A percentile compares a stretch with the other conserved stretches of the same genome.
Evolutionary conservation across 2,888 invertebrate genomes (phyloP).

Genomic region (Nomada goodeniana): DNA sequence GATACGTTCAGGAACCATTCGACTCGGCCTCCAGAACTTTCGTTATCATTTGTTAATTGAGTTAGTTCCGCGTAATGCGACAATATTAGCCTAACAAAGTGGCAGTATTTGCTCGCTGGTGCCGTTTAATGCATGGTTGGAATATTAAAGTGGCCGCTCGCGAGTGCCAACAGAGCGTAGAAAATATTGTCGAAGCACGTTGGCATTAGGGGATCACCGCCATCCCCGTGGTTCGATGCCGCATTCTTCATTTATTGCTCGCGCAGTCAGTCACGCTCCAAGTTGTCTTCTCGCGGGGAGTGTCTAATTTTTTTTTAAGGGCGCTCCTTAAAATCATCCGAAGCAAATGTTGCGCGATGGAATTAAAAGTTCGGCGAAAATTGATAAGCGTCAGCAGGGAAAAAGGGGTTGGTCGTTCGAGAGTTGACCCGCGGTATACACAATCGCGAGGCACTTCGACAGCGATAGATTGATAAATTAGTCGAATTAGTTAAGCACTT

Average conservation of each 20-base stretch:
- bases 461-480: too few relatives aligned
- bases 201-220: conserved; percentile 15
- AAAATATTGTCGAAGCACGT: conserved; percentile 27
- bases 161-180: conserved; percentile 1
- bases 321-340: background rate
- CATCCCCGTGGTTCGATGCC: too few relatives aligned
- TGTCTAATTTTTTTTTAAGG: too few relatives aligned
- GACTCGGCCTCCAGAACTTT: conserved; percentile 18
- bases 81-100: conserved; percentile 47
- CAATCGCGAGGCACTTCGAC: too few relatives aligned
- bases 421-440: too few relatives aligned
- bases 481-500: too few relatives aligned
- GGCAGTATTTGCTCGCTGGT: conserved; percentile 35
- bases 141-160: conserved; percentile 38
- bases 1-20: conserved; percentile 2
- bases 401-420: too few relatives aligned
- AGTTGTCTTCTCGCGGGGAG: too few relatives aligned
- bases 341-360: background rate
- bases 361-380: too few relatives aligned
- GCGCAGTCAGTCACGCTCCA: too few relatives aligned
- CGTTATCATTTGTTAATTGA: conserved; percentile 54
- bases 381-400: too few relatives aligned
- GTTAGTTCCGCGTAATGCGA: conserved; percentile 37
- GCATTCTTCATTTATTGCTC: conserved; percentile 23
- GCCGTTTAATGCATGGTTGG: conserved; percentile 28